Conservation (phyloP, 2,797 vertebrate species). For the Calcarius lapponicus region DNA sequence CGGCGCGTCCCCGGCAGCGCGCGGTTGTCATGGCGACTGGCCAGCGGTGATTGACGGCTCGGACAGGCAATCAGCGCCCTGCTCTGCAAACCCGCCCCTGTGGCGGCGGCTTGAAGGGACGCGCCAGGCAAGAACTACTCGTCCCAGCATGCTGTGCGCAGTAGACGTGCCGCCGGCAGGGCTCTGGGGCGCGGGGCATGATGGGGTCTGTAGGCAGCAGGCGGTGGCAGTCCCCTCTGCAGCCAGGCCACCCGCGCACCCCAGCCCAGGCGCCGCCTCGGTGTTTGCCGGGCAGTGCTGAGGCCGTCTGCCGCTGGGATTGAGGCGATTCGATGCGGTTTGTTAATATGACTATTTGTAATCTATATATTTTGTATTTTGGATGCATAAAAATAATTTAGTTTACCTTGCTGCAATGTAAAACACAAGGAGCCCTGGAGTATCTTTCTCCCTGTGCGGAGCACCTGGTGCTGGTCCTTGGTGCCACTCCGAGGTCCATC, state of each 20-base stretch:
- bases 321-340: not conserved
- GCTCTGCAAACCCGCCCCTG: not conserved
- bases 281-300: not conserved
- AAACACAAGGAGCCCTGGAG: not conserved
- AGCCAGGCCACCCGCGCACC: accelerated
- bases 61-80: not conserved
- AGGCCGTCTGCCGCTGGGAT: not conserved
- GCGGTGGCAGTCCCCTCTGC: accelerated
- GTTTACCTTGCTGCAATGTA: not conserved
- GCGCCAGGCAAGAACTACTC: accelerated
- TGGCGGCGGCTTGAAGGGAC: accelerated
- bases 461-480: not conserved
- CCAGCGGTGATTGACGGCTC: not conserved
- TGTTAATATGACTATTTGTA: not conserved
- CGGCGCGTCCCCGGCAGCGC: not conserved
- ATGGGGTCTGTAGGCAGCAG: not conserved
- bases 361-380: not conserved
- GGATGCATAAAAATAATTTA: not conserved
- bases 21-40: not conserved
- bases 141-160: not conserved
- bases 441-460: accelerated
- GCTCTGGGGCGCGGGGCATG: not conserved
- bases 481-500: not conserved
- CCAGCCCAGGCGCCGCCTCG: accelerated
- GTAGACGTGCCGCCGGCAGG: accelerated